A percentile compares a stretch with the other conserved stretches of the same genome.
Evolutionary conservation across 2,797 vertebrate genomes (phyloP).

Genomic region (Liparis tanakae): DNA sequence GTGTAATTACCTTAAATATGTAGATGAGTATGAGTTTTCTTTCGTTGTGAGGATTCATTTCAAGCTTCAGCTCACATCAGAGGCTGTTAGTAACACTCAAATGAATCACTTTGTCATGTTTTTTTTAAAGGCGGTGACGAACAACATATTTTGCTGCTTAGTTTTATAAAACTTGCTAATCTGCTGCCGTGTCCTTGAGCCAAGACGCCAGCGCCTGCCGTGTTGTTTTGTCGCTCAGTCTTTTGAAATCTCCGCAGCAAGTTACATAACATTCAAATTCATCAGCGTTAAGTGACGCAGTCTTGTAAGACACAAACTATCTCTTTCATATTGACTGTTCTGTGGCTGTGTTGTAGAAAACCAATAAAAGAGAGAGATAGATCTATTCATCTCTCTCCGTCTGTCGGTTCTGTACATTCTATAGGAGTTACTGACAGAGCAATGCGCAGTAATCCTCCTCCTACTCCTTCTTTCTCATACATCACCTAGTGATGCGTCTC

Average conservation of each 20-base stretch:
- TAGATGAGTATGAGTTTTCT: neutral
- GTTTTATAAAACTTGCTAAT: neutral
- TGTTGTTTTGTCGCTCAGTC: neutral
- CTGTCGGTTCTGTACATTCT: neutral
- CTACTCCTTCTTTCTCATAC: conserved; percentile 24
- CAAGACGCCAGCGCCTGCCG: neutral
- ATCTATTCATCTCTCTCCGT: conserved; percentile 51
- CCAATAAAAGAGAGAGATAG: conserved; percentile 37
- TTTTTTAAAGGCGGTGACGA: conserved; percentile 3
- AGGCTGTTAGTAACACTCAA: neutral
- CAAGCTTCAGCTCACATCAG: neutral
- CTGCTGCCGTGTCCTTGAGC: conserved; percentile 5
- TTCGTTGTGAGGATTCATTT: neutral
- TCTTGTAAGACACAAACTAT: conserved; percentile 7
- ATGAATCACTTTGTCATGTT: neutral
- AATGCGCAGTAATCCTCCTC: conserved; percentile 1
- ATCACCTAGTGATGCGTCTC: conserved; percentile 30
- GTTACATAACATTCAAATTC: conserved; percentile 24
- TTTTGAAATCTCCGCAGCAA: neutral
- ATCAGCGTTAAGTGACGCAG: neutral
- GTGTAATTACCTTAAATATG: neutral
- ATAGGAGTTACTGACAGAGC: neutral
- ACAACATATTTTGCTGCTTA: neutral
- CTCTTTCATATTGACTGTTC: conserved; percentile 17
- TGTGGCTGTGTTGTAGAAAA: conserved; percentile 23